Evolutionary conservation across 2,888 invertebrate genomes (phyloP), one percentile per base, ranked within the genome.

Genomic region (Ichneumoninae sp.): DNA sequence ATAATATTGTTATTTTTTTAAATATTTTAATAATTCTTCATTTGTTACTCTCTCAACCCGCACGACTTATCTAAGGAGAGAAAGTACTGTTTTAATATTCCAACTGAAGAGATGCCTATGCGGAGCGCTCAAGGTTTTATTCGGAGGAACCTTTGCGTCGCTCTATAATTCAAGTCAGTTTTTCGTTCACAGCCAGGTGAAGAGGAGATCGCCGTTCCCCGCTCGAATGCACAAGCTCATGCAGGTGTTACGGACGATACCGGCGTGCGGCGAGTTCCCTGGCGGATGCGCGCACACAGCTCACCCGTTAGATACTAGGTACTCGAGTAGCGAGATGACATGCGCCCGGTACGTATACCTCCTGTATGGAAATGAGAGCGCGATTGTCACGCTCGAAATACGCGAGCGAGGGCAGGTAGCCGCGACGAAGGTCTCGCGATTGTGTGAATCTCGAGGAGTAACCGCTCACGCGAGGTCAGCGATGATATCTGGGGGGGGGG

Each of bases 331-430:
- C 44, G 4, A 36, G 19, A 10, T 66, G 40, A 30, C 30, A 36
- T 22, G 40, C 22, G 40, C n/a, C 44, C 66, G 10, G 36, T 36
- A 40, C 40, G 26, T 19, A 66, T 63, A 70, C 63, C 81, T 76
- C 52, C 33, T 73, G 74, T 69, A 75, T 69, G 81, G 69, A 83
- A 79, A 83, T 83, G 79, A 69, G 79, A 79, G 79, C 63, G 79
- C 83, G 83, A 83, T 83, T 75, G 83, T 83, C 70, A 83, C 79
- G 83, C 83, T 83, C 79, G 83, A 83, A 54, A 83, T 75, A 70
- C 54, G 26, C 70, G 70, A 79, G 54, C 79, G 83, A 83, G 79
- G 83, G 63, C 83, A 83, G 74, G 69, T 75, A 69, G 79, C 75
- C 63, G 47, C 74, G 54, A 33, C 50, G 83, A 83, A 83, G 83